Evolutionary conservation across 2,888 invertebrate species (phyloP), one percentile per base, ranked within the genome.

Genomic region (Caenorhabditis sinica): DNA sequence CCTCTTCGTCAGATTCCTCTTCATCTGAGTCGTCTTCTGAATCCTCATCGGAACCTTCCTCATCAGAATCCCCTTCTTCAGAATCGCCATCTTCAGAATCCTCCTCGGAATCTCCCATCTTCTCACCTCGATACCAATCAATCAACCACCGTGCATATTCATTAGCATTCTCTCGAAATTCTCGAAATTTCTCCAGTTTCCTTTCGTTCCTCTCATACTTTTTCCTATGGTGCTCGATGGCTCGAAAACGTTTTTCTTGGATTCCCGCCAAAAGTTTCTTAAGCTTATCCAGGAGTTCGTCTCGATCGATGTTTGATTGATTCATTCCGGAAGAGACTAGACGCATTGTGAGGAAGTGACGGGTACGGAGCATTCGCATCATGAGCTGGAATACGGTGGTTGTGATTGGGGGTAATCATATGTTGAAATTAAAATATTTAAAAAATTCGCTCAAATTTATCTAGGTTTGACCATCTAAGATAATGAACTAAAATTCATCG

Each of bases 321-420:
- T 65, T 72, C 6, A 45, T 30, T 9, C 49, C 36, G 11, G 40
- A 30, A 5, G 72, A 56, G 15, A 80, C 72, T 0, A 80, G 66
- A 20, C 56, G 53, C 79, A 80, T 80, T 0, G 72, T 80, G 17
- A 80, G 72, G 5, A 58, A 11, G 36, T 80, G 79, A 6, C 79
- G 79, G 25, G 65, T 72, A 25, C 17, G n/a, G 2, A 80, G 72
- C 8, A 72, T 30, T 51, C 58, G 36, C 79, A 80, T 80, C 79
- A 80, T 80, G 33, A 79, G n/a, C 71, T 76, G 76, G 0, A 75
- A 65, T 40, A 49, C 49, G 23, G 20, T 36, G 15, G 49, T 17
- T 13, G 45, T 5, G n/a, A 15, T 49, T n/a, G 13, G 6, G 15
- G 25, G 8, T 20, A 25, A 56, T 8, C 23, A 56, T 15, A 9